A percentile compares a stretch with the other conserved stretches of the same genome.
phyloP scores from a whole-genome alignment of 2,888 invertebrate genomes.

The Alloscopus bannaensis region DNA sequence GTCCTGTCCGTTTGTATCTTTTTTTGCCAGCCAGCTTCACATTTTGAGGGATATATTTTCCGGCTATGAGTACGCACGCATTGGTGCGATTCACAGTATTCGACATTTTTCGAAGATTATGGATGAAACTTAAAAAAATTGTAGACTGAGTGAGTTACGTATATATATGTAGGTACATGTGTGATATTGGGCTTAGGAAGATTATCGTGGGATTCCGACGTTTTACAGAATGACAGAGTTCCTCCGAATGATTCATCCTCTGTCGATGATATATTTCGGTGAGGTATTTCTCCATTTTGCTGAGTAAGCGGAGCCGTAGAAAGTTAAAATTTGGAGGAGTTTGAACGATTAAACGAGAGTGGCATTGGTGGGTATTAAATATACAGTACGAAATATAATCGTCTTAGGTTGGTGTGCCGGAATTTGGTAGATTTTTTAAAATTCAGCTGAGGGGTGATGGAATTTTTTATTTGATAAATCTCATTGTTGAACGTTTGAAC shows the following conservation, averaged over 20 bases:
- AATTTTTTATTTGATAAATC: no score
- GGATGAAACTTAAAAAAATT: neutral
- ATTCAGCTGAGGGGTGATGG: no score
- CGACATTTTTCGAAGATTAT: neutral
- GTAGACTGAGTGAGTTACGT: neutral
- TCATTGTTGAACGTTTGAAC: no score
- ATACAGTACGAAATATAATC: no score
- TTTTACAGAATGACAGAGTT: neutral
- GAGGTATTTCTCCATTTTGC: neutral
- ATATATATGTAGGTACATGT: neutral
- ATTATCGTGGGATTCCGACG: neutral
- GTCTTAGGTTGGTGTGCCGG: no score
- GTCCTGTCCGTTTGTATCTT: neutral
- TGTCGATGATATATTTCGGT: neutral
- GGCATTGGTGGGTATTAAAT: no score
- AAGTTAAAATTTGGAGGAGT: neutral
- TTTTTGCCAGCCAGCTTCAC: neutral
- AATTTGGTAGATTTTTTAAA: no score
- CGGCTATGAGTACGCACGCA: neutral
- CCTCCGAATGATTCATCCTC: neutral
- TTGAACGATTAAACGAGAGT: neutral
- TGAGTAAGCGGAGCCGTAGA: neutral
- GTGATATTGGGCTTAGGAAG: constrained; percentile 7
- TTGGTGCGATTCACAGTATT: neutral
- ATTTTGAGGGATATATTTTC: neutral